Conservation (phyloP, 2,797 vertebrate genomes). For the Periophthalmus magnuspinnatus region DNA sequence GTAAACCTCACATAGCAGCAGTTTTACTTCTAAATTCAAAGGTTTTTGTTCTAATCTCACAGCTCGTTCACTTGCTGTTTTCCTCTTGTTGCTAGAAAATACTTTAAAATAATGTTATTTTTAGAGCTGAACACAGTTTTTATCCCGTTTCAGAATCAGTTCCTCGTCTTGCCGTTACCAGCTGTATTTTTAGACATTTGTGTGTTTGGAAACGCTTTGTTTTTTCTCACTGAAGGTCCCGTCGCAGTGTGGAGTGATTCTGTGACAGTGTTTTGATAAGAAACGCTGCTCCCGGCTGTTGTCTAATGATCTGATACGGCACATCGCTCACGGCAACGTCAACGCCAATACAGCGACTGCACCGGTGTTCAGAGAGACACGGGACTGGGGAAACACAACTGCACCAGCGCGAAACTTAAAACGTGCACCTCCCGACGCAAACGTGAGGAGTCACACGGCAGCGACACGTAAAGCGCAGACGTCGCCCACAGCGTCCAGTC, state of each 20-base stretch:
- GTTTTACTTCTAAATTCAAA: too few relatives aligned
- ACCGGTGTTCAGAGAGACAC: not conserved
- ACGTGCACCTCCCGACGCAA: not conserved
- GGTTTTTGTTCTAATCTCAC: too few relatives aligned
- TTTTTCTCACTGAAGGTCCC: slow-evolving; percentile 17
- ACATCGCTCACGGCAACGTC: slow-evolving; percentile 32
- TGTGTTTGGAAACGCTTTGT: not conserved
- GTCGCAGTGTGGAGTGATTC: slow-evolving; percentile 29
- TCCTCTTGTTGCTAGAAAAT: too few relatives aligned
- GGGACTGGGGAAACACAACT: not conserved
- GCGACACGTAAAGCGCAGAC: too few relatives aligned
- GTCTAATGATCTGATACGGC: slow-evolving; percentile 32
- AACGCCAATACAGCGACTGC: slow-evolving; percentile 5
- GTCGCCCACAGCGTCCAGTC: too few relatives aligned
- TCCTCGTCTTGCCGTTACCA: too few relatives aligned
- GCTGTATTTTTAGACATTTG: not conserved
- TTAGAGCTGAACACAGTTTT: too few relatives aligned
- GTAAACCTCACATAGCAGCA: too few relatives aligned
- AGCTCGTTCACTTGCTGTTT: too few relatives aligned
- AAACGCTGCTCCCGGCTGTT: slow-evolving; percentile 8
- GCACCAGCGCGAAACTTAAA: not conserved
- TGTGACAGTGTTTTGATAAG: slow-evolving; percentile 37
- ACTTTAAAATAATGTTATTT: too few relatives aligned
- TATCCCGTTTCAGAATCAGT: not conserved
- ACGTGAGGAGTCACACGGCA: too few relatives aligned